Evolutionary conservation across 1,140 invertebrate genomes (phyloP).

Genomic region (Doryteuthis pealeii): DNA sequence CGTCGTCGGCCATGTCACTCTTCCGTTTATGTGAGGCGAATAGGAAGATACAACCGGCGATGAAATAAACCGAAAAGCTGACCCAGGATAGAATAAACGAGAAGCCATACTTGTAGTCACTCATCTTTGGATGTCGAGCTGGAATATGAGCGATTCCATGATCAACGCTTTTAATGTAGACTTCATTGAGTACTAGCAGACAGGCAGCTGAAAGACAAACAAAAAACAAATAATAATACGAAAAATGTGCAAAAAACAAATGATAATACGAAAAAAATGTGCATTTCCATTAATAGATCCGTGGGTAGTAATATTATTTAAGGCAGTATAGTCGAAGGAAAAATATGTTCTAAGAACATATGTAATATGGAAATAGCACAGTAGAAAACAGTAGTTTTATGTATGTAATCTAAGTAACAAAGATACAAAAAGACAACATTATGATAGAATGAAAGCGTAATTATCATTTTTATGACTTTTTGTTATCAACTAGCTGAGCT

Average conservation of each 20-base stretch:
- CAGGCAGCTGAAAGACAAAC: constrained; percentile 66
- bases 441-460: no score
- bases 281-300: no score
- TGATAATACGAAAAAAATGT: no score
- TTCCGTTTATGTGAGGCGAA: constrained; percentile 74
- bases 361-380: no score
- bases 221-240: constrained; percentile 31
- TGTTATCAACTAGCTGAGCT: no score
- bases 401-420: no score
- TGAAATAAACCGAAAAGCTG: constrained; percentile 72
- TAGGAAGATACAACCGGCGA: constrained; percentile 74
- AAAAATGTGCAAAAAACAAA: background rate
- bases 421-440: no score
- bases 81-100: constrained; percentile 80
- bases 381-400: no score
- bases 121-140: constrained; percentile 70
- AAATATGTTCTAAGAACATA: no score
- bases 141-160: constrained; percentile 70
- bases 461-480: no score
- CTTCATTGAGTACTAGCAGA: constrained; percentile 79
- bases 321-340: no score
- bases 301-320: no score
- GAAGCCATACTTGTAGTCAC: constrained; percentile 68
- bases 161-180: constrained; percentile 72
- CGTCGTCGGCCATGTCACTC: constrained; percentile 71